Base-by-base conservation (phyloP, 2,888 invertebrate genomes). In the Sinotaia quadrata region DNA sequence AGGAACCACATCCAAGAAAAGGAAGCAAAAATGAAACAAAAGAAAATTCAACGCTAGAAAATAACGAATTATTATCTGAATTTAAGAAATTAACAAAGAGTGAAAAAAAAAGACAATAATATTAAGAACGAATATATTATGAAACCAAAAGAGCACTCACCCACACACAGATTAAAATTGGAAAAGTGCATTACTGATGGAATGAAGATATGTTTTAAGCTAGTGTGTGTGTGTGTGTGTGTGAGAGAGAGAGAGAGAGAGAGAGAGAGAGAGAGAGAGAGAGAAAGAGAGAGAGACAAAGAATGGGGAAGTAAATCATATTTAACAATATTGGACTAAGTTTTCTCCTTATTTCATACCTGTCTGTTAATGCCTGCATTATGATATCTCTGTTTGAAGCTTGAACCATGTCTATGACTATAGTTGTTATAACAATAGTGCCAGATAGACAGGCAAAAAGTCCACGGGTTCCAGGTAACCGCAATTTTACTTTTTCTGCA, bases 361-460 rank as follows among this genome's bases (percentile, higher is more conserved):
- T 47, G n/a, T 47, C 47, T 47, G 47, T 47, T n/a, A 47, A 4
- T 47, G 47, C 47, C 47, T 21, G n/a, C 21, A 47, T 18, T 8
- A 47, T 18, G 47, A 24, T 24, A 47, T 47, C 47, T 47, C 47
- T 47, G 47, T 47, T 47, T 21, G 47, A 47, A 47, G 47, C 47
- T 7, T 21, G 1, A 8, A 18, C 47, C n/a, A 24, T 21, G 47
- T 47, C 47, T 47, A 47, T 24, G 12, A 47, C 8, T 21, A 47
- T 47, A 24, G 47, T 47, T 47, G 47, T 24, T 24, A 47, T 47
- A 47, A 47, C 47, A 47, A 63, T n/a, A 63, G 52, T 27, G 31
- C 41, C 63, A 52, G 51, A 63, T 31, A 63, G 52, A 52, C 63
- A 63, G 51, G 52, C 34, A 52, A 47, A 63, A 51, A 51, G 36